phyloP scores from a whole-genome alignment of 2,888 invertebrate genomes.

The Xestia rhomboidea region DNA sequence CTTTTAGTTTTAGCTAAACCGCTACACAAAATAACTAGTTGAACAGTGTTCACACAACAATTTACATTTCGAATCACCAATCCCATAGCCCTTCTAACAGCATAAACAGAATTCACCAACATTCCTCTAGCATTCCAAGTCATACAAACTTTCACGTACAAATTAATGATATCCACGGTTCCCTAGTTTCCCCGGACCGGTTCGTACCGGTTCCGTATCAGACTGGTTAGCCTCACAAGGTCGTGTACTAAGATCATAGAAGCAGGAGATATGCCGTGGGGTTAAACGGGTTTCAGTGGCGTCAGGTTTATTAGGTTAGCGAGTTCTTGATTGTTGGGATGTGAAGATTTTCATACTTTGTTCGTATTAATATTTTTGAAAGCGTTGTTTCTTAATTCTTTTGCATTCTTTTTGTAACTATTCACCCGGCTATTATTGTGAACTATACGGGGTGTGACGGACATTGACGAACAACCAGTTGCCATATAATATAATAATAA shows the following conservation, averaged over 20 bases:
- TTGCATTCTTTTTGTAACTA: not conserved
- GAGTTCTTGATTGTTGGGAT: not conserved
- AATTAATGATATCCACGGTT: slow-evolving; percentile 67
- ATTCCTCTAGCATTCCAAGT: slow-evolving; percentile 50
- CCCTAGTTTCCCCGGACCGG: slow-evolving; percentile 68
- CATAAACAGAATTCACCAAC: slow-evolving; percentile 43
- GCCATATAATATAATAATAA: too few relatives aligned
- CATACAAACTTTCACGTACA: slow-evolving; percentile 67
- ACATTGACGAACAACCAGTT: not conserved
- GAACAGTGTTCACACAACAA: not conserved
- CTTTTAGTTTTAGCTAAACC: not conserved
- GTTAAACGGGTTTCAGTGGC: not conserved
- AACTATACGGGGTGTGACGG: not conserved
- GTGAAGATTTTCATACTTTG: not conserved
- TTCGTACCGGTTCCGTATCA: slow-evolving; percentile 50
- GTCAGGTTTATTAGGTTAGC: not conserved
- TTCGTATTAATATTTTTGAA: not conserved
- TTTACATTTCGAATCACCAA: not conserved
- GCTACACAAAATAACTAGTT: not conserved
- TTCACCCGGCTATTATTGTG: not conserved
- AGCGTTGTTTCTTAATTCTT: not conserved
- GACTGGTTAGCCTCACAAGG: slow-evolving; percentile 70
- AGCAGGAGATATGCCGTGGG: slow-evolving; percentile 28
- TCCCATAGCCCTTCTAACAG: slow-evolving; percentile 7
- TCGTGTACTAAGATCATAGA: slow-evolving; percentile 60